These are phyloP conservation scores for Drosophila mimica DNA, from an alignment of 2,888 invertebrate species.

Conservation along the genomic window DNA sequence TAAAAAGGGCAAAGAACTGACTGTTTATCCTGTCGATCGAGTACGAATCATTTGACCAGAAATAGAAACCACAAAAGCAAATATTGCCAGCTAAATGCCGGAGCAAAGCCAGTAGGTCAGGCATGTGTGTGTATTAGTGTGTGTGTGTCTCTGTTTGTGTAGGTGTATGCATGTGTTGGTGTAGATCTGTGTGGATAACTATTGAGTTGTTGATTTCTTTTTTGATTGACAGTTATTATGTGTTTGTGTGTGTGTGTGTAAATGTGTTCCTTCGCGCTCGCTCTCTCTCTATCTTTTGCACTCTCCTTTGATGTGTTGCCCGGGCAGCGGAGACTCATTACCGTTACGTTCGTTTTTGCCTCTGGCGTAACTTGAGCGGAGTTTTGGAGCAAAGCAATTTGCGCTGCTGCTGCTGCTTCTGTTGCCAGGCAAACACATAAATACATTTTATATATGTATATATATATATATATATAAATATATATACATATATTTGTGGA, in stretches of 20 bases:
- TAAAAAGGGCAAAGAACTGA: constrained; percentile 59
- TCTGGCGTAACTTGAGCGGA: constrained; percentile 63
- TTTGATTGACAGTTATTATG: constrained; percentile 76
- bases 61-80: constrained; percentile 79
- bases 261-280: constrained; percentile 6
- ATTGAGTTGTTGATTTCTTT: constrained; percentile 53
- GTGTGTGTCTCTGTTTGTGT: constrained; percentile 9
- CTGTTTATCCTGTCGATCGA: constrained; percentile 68
- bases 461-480: not conserved
- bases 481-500: constrained; percentile 13
- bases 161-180: constrained; percentile 11
- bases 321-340: constrained; percentile 62
- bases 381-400: constrained; percentile 75
- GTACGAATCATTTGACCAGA: constrained; percentile 79
- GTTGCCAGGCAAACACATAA: constrained; percentile 50
- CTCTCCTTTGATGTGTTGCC: constrained; percentile 38
- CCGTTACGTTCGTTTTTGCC: constrained; percentile 30
- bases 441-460: not conserved
- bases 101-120: constrained; percentile 68
- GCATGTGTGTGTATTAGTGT: constrained; percentile 7
- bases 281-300: not conserved
- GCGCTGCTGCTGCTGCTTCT: constrained; percentile 45
- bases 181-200: constrained; percentile 49
- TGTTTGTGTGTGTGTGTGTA: not conserved
- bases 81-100: constrained; percentile 18